Conservation (phyloP, 2,113 vertebrate genomes). For the Alligator mississippiensis region DNA sequence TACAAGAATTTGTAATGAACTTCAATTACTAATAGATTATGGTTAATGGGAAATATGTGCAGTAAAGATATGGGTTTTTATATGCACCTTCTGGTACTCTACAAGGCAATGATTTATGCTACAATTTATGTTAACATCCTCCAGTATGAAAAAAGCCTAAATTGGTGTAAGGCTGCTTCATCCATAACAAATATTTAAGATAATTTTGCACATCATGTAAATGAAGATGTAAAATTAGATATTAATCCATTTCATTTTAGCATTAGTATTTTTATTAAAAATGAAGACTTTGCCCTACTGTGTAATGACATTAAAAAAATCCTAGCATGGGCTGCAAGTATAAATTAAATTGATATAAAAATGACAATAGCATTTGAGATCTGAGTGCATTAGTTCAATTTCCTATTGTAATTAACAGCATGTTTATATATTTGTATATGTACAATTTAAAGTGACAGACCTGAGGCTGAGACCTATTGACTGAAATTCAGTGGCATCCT, state of each 20-base stretch:
- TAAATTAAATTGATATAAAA: conserved; percentile 41
- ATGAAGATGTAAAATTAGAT: conserved; percentile 80
- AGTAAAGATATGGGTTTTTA: conserved; percentile 88
- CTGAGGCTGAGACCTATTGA: background rate
- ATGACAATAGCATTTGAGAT: conserved; percentile 42
- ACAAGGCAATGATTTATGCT: conserved; percentile 85
- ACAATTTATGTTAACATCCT: conserved; percentile 84
- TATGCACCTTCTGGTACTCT: conserved; percentile 83
- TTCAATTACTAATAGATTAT: conserved; percentile 97
- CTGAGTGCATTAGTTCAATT: conserved; percentile 67
- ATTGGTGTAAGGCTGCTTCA: conserved; percentile 78
- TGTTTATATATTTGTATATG: background rate
- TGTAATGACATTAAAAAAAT: conserved; percentile 59
- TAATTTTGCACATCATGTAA: conserved; percentile 78
- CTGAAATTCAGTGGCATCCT: too few relatives aligned
- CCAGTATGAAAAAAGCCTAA: conserved; percentile 63
- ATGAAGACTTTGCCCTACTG: conserved; percentile 59
- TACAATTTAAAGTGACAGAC: conserved; percentile 16
- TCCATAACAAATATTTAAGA: conserved; percentile 81
- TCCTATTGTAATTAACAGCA: conserved; percentile 62
- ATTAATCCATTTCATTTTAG: conserved; percentile 78
- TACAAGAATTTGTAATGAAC: conserved; percentile 96
- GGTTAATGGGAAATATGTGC: conserved; percentile 94
- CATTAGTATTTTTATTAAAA: conserved; percentile 77
- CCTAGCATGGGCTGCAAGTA: conserved; percentile 37